Evolutionary conservation across 1,140 invertebrate genomes (phyloP).

Genomic region (Apis florea): DNA sequence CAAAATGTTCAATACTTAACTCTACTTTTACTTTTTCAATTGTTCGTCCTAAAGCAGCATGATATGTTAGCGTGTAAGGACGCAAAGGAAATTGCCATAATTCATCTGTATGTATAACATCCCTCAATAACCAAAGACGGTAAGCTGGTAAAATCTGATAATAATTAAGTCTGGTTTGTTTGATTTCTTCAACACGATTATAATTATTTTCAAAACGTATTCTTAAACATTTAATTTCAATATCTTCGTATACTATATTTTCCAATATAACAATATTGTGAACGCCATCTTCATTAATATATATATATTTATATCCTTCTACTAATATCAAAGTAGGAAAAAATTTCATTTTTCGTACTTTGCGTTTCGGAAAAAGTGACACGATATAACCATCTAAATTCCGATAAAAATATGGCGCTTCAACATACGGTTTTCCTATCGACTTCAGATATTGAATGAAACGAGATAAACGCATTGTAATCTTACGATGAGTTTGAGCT

Average conservation of each 20-base stretch:
- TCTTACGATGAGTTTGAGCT: neutral
- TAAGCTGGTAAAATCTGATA: constrained; percentile 22
- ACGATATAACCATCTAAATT: rapidly evolving
- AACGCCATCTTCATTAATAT: neutral
- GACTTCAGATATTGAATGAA: neutral
- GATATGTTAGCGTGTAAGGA: constrained; percentile 11
- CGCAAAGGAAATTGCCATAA: constrained; percentile 20
- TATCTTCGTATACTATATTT: neutral
- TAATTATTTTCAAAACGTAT: neutral
- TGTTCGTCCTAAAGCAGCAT: neutral
- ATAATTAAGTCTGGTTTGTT: neutral
- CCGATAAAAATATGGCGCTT: neutral
- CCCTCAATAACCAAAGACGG: neutral
- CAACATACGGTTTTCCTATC: rapidly evolving
- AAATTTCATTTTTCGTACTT: neutral
- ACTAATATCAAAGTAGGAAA: neutral
- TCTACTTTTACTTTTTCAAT: neutral
- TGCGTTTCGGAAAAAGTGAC: rapidly evolving
- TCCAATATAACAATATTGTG: neutral
- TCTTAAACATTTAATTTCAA: rapidly evolving
- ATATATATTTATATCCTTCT: neutral
- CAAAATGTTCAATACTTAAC: neutral
- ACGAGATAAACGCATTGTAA: neutral
- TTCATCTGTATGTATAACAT: rapidly evolving
- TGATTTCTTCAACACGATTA: rapidly evolving